Evolutionary conservation across 2,888 invertebrate genomes (phyloP).

Genomic region (Plemyria rubiginata): DNA sequence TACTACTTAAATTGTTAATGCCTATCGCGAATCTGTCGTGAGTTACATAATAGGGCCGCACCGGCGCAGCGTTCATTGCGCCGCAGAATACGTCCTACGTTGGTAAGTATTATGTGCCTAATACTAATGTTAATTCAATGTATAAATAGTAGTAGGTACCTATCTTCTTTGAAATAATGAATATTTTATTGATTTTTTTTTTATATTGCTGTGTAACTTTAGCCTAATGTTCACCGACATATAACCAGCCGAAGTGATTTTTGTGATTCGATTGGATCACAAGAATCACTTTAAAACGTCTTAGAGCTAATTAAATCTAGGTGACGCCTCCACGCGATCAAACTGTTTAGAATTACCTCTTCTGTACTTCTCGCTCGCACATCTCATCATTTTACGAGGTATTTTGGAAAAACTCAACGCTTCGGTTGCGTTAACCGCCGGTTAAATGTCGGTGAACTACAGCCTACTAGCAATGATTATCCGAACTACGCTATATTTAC

Average conservation of each 20-base stretch:
- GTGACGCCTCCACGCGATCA: too few relatives aligned
- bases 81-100: not conserved
- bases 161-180: not conserved
- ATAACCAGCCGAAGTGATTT: not conserved
- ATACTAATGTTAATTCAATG: not conserved
- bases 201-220: not conserved
- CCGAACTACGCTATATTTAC: not conserved
- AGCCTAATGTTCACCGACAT: not conserved
- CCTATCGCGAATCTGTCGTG: not conserved
- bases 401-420: too few relatives aligned
- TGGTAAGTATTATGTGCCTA: conserved; percentile 4
- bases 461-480: not conserved
- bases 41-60: not conserved
- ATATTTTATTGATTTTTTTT: not conserved
- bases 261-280: too few relatives aligned
- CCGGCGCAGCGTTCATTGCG: not conserved
- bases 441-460: conserved; percentile 1
- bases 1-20: not conserved
- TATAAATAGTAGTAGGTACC: not conserved
- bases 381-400: too few relatives aligned
- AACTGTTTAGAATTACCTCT: too few relatives aligned
- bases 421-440: not conserved
- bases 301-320: too few relatives aligned
- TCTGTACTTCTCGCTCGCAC: too few relatives aligned
- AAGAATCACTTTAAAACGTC: too few relatives aligned